Base-by-base conservation (phyloP, 2,797 vertebrate genomes). In the Ceyx erithaca region DNA sequence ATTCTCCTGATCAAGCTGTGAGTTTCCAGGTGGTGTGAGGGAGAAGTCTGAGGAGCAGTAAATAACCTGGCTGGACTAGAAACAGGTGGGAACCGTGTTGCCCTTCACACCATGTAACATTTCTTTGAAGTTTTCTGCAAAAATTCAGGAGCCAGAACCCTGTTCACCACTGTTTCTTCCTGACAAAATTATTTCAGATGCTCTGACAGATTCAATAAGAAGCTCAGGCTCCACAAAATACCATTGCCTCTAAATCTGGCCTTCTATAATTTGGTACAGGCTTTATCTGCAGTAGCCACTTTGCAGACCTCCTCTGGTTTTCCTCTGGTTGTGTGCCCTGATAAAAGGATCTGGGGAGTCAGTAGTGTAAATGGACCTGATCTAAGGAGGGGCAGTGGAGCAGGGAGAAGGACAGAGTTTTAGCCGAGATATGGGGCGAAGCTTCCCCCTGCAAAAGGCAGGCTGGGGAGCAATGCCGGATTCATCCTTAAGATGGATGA, bases 51-150 rank as follows among this genome's bases (percentile, higher is more conserved):
- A 85, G 75, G 43, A 80, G 10, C n/a, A 41, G 14, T 85, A 82
- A 81, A 85, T 64, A 68, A 66, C 43, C 58, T 48, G 21, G 5
- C 31, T 78, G 68, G 28, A 10, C 31, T 83, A 54, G 37, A 66
- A 88, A 35, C 71, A 90, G 54, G 49, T 76, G 80, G 55, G 13
- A 58, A 69, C 28, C 62, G 51, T 37, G 62, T 80, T 78, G 33
- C 20, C 21, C 30, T 40, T 58, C 1, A 4, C 83, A 68, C 6
- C 43, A 30, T 0, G 1, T 80, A 51, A 68, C 12, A 18, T 13
- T 23, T 7, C 68, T 92, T 87, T 80, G 86, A 91, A 82, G 54
- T 62, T 77, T 89, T 88, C 61, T 77, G 54, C 31, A 55, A 28
- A 69, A 85, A 78, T 80, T 86, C 10, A 21, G 81, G 66, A 78